These are phyloP conservation scores for Andricus grossulariae DNA, from an alignment of 1,140 invertebrate species.

Conservation along the genomic window DNA sequence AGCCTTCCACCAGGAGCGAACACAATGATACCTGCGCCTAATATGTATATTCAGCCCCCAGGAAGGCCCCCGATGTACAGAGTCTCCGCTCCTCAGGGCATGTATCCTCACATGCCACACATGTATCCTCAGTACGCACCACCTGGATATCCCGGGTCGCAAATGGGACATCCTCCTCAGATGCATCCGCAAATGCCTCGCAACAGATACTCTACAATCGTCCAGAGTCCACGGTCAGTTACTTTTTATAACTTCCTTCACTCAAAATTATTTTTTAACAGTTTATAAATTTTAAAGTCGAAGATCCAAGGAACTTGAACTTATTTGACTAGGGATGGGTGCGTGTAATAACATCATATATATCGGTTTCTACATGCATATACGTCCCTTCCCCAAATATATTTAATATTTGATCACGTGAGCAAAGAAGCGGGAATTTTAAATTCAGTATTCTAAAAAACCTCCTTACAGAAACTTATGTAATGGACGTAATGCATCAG, in stretches of 20 bases:
- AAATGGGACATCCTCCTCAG: slow-evolving; percentile 69
- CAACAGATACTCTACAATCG: slow-evolving; percentile 69
- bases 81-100: slow-evolving; percentile 61
- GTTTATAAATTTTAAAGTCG: too few relatives aligned
- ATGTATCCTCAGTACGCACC: slow-evolving; percentile 65
- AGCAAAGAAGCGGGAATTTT: too few relatives aligned
- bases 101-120: slow-evolving; percentile 64
- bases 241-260: not conserved
- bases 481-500: too few relatives aligned
- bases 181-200: slow-evolving; percentile 72
- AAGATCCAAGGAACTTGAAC: too few relatives aligned
- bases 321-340: too few relatives aligned
- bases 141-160: slow-evolving; percentile 55
- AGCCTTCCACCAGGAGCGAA: slow-evolving; percentile 66
- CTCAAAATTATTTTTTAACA: not conserved
- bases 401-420: too few relatives aligned
- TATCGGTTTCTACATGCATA: too few relatives aligned
- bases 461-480: too few relatives aligned
- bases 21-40: slow-evolving; percentile 67
- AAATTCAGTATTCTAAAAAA: too few relatives aligned
- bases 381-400: too few relatives aligned
- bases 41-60: slow-evolving; percentile 65
- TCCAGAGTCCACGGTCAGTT: slow-evolving; percentile 65
- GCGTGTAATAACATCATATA: too few relatives aligned
- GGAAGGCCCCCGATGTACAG: slow-evolving; percentile 70